Evolutionary conservation across 2,797 vertebrate genomes (phyloP).

Genomic region (Darevskia mixta): DNA sequence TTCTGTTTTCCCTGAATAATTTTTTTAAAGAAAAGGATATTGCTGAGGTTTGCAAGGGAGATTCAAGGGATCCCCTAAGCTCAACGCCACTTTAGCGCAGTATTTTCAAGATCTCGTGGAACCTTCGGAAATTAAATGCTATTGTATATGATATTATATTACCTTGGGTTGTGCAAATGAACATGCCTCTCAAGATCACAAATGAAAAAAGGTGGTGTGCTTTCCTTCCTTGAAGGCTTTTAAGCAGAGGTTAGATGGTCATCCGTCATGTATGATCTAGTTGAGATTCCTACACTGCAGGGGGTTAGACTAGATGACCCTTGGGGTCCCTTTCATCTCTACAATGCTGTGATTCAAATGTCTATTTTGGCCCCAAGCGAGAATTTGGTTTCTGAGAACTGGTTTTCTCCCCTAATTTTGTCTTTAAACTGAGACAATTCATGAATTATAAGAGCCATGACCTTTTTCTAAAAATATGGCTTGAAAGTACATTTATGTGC

Average conservation of each 20-base stretch:
- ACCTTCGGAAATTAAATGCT: not conserved
- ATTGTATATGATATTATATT: not conserved
- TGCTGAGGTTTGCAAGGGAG: not conserved
- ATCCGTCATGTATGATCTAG: too few relatives aligned
- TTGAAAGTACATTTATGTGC: not conserved
- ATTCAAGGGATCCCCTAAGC: not conserved
- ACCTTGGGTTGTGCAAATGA: not conserved
- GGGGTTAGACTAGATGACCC: too few relatives aligned
- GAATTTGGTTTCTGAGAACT: not conserved
- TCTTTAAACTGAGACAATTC: not conserved
- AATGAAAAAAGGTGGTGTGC: not conserved
- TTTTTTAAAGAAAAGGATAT: not conserved
- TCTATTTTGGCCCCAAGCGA: not conserved
- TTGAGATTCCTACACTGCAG: too few relatives aligned
- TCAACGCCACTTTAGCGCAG: not conserved
- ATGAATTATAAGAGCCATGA: not conserved
- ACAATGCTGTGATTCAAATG: too few relatives aligned
- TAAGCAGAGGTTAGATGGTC: too few relatives aligned
- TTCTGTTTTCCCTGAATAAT: not conserved
- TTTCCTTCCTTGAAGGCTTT: too few relatives aligned
- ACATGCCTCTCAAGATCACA: not conserved
- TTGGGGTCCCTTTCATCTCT: too few relatives aligned
- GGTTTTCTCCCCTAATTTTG: not conserved
- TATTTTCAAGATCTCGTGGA: not conserved
- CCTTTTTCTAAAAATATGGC: slow-evolving; percentile 1